Conservation (phyloP, 2,888 invertebrate genomes). For the Allygus modestus region DNA sequence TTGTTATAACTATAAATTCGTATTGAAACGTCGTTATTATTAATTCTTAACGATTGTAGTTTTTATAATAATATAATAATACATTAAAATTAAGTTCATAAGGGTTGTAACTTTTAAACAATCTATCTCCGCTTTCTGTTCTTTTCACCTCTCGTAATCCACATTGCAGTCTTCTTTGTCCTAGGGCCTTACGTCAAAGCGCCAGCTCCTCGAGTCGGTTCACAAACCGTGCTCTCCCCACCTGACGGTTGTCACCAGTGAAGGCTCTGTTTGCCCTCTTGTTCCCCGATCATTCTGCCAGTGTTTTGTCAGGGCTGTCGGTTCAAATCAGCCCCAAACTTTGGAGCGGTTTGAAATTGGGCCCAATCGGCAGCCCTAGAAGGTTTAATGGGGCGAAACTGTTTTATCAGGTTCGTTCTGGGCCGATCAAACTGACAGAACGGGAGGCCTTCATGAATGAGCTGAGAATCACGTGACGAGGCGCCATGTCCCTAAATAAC, state of each 20-base stretch:
- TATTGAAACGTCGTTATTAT: no score
- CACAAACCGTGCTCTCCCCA: not conserved
- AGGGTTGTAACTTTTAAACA: no score
- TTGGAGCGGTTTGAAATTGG: not conserved
- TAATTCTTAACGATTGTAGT: no score
- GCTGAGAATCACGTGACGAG: no score
- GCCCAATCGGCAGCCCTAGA: constrained; percentile 10
- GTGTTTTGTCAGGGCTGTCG: constrained; percentile 32
- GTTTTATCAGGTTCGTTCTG: not conserved
- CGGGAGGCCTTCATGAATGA: no score
- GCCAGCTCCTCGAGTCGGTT: not conserved
- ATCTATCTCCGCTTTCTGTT: no score
- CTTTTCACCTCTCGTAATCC: no score
- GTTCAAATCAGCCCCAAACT: not conserved
- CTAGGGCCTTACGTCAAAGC: not conserved
- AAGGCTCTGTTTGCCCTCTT: not conserved
- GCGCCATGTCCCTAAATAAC: no score
- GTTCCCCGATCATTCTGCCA: not conserved
- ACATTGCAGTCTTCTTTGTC: no score
- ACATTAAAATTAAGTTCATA: no score
- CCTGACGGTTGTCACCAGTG: not conserved
- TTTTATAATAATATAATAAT: no score
- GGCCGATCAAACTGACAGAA: not conserved
- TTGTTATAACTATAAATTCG: no score
- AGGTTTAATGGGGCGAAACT: not conserved